phyloP scores from a whole-genome alignment of 2,113 vertebrate genomes.

The Atractosteus spatula region DNA sequence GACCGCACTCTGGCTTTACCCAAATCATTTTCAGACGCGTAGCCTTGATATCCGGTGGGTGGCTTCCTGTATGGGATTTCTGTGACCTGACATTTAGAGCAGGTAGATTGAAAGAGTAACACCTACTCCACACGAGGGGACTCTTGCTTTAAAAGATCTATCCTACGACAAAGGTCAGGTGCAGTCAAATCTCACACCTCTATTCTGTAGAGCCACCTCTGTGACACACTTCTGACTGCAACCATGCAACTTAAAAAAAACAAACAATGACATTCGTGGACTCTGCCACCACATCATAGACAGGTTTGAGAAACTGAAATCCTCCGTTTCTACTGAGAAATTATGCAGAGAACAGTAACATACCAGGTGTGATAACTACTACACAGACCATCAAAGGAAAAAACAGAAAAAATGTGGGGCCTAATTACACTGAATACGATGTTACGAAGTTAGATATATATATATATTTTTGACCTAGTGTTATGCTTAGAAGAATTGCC shows the following conservation, averaged over 20 bases:
- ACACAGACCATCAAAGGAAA: neutral
- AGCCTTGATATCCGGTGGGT: too few relatives aligned
- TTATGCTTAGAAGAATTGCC: too few relatives aligned
- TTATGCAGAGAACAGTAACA: neutral
- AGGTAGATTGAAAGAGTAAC: too few relatives aligned
- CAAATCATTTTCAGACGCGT: too few relatives aligned
- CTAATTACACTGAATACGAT: neutral
- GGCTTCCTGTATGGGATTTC: too few relatives aligned
- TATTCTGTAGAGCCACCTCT: neutral
- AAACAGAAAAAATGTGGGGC: neutral
- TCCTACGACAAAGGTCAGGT: too few relatives aligned
- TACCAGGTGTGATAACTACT: neutral
- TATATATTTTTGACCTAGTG: too few relatives aligned
- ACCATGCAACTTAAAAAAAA: neutral
- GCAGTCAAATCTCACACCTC: too few relatives aligned
- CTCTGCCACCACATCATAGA: slow-evolving; percentile 6
- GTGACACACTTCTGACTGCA: neutral
- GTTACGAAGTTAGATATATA: too few relatives aligned
- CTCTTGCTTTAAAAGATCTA: too few relatives aligned
- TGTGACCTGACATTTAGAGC: too few relatives aligned
- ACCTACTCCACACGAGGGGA: too few relatives aligned
- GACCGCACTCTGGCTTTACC: neutral
- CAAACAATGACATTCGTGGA: neutral
- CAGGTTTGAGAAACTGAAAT: slow-evolving; percentile 1
- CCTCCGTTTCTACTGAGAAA: neutral